Evolutionary conservation across 2,888 invertebrate genomes (phyloP).

Genomic region (Conchocele bisecta): DNA sequence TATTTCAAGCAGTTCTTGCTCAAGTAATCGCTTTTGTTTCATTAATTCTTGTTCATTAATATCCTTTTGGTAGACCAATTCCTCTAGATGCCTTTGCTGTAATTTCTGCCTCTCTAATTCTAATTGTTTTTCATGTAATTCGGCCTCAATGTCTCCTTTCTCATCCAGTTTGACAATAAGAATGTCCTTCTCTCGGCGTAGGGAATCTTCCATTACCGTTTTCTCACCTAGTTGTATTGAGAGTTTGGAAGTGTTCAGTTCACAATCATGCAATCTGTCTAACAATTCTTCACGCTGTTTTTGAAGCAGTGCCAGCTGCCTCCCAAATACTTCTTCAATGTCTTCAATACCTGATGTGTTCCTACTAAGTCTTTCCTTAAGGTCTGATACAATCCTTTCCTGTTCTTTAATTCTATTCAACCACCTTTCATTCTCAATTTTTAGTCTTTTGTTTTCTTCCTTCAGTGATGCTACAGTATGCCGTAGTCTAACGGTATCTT

Average conservation of each 20-base stretch:
- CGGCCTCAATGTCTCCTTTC: constrained; percentile 67
- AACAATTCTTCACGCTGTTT: constrained; percentile 73
- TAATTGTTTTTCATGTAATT: constrained; percentile 65
- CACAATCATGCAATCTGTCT: constrained; percentile 63
- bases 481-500: constrained; percentile 58
- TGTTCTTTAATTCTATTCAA: constrained; percentile 70
- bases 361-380: constrained; percentile 62
- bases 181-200: constrained; percentile 71
- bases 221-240: constrained; percentile 66
- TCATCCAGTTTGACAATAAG: constrained; percentile 69
- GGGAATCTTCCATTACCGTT: constrained; percentile 66
- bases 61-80: constrained; percentile 73
- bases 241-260: constrained; percentile 58
- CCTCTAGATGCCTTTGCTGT: constrained; percentile 73
- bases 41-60: constrained; percentile 72
- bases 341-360: constrained; percentile 54
- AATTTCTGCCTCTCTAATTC: constrained; percentile 67
- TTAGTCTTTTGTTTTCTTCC: constrained; percentile 69
- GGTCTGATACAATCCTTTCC: constrained; percentile 68
- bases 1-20: constrained; percentile 73
- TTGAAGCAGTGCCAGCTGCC: constrained; percentile 72
- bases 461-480: constrained; percentile 67
- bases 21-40: constrained; percentile 73
- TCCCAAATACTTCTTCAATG: constrained; percentile 65
- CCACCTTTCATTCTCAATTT: constrained; percentile 70